phyloP scores from a whole-genome alignment of 2,888 invertebrate genomes.

The Cynaeus angustus region DNA sequence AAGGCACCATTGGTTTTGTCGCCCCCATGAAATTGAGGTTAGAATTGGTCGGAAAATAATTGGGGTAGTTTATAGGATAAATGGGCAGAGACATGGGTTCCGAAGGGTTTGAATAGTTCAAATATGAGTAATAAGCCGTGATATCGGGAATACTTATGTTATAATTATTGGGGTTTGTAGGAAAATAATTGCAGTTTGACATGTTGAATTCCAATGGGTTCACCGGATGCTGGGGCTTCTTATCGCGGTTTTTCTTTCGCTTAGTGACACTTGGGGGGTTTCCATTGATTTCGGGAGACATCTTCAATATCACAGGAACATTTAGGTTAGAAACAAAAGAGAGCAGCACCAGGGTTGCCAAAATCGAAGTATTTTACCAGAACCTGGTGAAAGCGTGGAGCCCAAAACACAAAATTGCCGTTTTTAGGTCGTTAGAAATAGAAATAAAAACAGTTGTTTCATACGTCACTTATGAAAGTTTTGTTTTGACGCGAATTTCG shows the following conservation, averaged over 20 bases:
- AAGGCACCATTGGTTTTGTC: constrained; percentile 55
- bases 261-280: constrained; percentile 68
- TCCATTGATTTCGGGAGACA: constrained; percentile 69
- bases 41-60: constrained; percentile 54
- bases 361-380: too few relatives aligned
- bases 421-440: neutral
- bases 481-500: constrained; percentile 24
- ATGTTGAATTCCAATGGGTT: constrained; percentile 61
- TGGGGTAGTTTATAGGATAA: constrained; percentile 75
- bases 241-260: constrained; percentile 69
- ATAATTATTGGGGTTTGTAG: constrained; percentile 55
- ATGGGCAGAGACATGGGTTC: constrained; percentile 80
- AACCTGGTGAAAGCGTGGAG: too few relatives aligned
- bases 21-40: constrained; percentile 58
- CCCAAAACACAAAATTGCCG: too few relatives aligned
- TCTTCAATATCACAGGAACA: constrained; percentile 48
- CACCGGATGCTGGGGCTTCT: constrained; percentile 56
- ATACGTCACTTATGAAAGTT: constrained; percentile 29
- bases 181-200: constrained; percentile 63
- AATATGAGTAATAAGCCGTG: constrained; percentile 63
- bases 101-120: constrained; percentile 68
- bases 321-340: constrained; percentile 35
- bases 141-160: constrained; percentile 62
- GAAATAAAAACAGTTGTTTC: constrained; percentile 34
- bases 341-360: neutral